A percentile compares a stretch with the other conserved stretches of the same genome.
Evolutionary conservation across 2,888 invertebrate genomes (phyloP).

Genomic region (Rhagonycha lutea): DNA sequence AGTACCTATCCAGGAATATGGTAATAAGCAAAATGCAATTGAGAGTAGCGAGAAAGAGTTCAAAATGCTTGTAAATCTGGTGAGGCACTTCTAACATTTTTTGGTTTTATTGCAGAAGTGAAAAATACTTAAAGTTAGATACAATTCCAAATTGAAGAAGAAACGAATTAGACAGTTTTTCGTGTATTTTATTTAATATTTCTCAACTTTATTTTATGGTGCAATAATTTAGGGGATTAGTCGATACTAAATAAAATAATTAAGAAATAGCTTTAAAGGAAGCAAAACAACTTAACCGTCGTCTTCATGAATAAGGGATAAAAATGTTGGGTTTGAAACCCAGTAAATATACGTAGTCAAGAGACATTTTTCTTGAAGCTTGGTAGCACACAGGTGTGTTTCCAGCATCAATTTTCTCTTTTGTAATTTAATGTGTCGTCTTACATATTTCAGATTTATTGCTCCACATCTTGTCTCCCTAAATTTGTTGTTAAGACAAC

Average conservation of each 20-base stretch:
- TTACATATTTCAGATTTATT: slow-evolving; percentile 49
- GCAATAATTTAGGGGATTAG: neutral
- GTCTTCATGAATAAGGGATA: slow-evolving; percentile 29
- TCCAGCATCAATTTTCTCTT: slow-evolving; percentile 43
- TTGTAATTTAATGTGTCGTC: slow-evolving; percentile 47
- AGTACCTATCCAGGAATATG: too few relatives aligned
- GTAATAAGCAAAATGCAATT: too few relatives aligned
- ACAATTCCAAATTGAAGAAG: too few relatives aligned
- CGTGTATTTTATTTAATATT: too few relatives aligned
- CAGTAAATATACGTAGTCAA: slow-evolving; percentile 21
- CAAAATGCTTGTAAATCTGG: too few relatives aligned
- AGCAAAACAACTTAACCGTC: slow-evolving; percentile 21
- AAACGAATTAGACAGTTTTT: too few relatives aligned
- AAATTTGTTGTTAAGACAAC: slow-evolving; percentile 29
- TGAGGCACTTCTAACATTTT: too few relatives aligned
- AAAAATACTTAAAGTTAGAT: too few relatives aligned
- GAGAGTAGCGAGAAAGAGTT: too few relatives aligned
- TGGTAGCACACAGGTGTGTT: slow-evolving; percentile 35
- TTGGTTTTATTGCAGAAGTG: too few relatives aligned
- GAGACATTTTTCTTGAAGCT: slow-evolving; percentile 22
- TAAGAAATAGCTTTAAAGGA: slow-evolving; percentile 17
- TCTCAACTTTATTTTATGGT: neutral
- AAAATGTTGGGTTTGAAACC: slow-evolving; percentile 22
- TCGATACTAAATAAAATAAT: slow-evolving; percentile 18
- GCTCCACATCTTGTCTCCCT: slow-evolving; percentile 24